These are phyloP conservation scores for Dermolepida albohirtum DNA, from an alignment of 2,888 invertebrate species.

Conservation along the genomic window DNA sequence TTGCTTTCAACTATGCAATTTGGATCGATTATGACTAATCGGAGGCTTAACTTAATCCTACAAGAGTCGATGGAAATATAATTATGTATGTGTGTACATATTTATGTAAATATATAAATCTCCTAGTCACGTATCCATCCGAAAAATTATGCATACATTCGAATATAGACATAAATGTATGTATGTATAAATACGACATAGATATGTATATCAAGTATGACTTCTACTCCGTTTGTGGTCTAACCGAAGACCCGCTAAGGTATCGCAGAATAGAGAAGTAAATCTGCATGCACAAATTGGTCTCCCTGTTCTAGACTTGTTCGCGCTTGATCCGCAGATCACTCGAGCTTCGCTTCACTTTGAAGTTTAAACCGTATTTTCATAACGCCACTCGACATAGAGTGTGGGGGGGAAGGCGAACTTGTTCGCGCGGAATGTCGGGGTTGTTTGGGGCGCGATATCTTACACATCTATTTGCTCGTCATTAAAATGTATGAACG, in stretches of 20 bases:
- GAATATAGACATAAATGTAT: slow-evolving; percentile 40
- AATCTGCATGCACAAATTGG: slow-evolving; percentile 64
- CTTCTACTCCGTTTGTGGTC: slow-evolving; percentile 39
- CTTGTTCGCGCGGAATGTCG: slow-evolving; percentile 49
- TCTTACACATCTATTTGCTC: slow-evolving; percentile 51
- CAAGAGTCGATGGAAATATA: too few species aligned
- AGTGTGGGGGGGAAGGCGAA: slow-evolving; percentile 36
- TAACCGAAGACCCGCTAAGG: slow-evolving; percentile 1
- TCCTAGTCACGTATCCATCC: too few species aligned
- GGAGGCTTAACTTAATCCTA: too few species aligned
- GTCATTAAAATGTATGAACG: slow-evolving; percentile 53
- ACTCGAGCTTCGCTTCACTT: slow-evolving; percentile 58
- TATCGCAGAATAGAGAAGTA: slow-evolving; percentile 36
- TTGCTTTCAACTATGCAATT: too few species aligned
- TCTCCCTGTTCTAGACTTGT: slow-evolving; percentile 51
- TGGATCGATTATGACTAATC: too few species aligned
- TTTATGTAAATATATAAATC: too few species aligned
- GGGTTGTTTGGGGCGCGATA: slow-evolving; percentile 50
- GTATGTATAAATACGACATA: slow-evolving; percentile 46
- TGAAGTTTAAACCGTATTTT: slow-evolving; percentile 63
- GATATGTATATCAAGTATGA: too few species aligned
- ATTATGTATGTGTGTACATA: too few species aligned
- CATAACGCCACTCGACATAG: slow-evolving; percentile 55
- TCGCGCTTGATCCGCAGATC: slow-evolving; percentile 59
- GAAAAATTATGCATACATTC: too few species aligned